Evolutionary conservation across 2,888 invertebrate species (phyloP).

Genomic region (Eustalomyia histrio): DNA sequence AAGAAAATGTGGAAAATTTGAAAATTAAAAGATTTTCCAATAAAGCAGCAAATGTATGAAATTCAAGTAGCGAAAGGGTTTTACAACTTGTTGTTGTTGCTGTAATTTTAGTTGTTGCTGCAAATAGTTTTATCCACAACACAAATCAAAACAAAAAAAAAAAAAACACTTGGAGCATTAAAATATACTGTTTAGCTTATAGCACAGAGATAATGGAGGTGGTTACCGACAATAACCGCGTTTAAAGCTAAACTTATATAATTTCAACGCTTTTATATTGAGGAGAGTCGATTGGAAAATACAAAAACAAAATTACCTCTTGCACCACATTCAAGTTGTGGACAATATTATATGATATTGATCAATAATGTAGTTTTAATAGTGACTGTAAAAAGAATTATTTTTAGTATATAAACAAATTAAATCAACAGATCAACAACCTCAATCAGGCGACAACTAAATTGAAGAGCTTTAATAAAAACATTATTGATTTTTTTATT

Average conservation of each 20-base stretch:
- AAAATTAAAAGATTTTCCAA: conserved; percentile 53
- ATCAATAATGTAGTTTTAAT: neutral
- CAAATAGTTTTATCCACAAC: conserved; percentile 4
- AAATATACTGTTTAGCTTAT: neutral
- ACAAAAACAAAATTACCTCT: neutral
- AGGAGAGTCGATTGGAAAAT: conserved; percentile 7
- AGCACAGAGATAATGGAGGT: conserved; percentile 31
- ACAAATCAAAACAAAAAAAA: neutral
- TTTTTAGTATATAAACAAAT: conserved; percentile 12
- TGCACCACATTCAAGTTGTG: conserved; percentile 26
- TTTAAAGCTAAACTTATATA: conserved; percentile 41
- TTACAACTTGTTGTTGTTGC: conserved; percentile 31
- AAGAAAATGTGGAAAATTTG: conserved; percentile 37
- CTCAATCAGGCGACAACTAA: neutral
- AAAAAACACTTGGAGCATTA: neutral
- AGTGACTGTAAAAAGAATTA: neutral
- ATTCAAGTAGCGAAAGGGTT: conserved; percentile 63
- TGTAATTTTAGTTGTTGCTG: conserved; percentile 8
- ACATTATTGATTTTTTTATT: neutral
- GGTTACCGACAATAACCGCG: conserved; percentile 21
- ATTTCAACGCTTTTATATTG: conserved; percentile 2
- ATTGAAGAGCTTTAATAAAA: neutral
- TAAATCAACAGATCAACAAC: neutral
- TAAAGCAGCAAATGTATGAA: conserved; percentile 26
- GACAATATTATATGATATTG: neutral